A percentile compares a stretch with the other conserved stretches of the same genome.
Evolutionary conservation across 2,888 invertebrate genomes (phyloP).

Genomic region (Seira musarum): DNA sequence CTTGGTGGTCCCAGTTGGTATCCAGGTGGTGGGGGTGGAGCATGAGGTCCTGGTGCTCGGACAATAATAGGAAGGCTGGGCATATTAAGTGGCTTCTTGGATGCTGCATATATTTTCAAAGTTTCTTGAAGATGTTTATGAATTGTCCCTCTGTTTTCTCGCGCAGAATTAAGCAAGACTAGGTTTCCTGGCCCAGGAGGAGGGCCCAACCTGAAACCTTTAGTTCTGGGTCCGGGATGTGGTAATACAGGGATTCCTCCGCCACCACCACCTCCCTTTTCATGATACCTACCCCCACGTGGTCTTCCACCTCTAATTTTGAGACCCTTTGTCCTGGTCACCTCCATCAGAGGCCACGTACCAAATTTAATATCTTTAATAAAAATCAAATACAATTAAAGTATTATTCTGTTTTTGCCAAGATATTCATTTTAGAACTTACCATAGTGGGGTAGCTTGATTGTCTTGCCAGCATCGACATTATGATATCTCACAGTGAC

Average conservation of each 20-base stretch:
- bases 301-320: slow-evolving; percentile 7
- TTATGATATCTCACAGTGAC: slow-evolving; percentile 11
- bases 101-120: slow-evolving; percentile 34
- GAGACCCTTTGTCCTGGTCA: slow-evolving; percentile 29
- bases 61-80: slow-evolving; percentile 46
- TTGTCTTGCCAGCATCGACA: slow-evolving; percentile 38
- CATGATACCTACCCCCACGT: neutral
- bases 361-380: slow-evolving; percentile 53
- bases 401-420: neutral
- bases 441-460: slow-evolving; percentile 51
- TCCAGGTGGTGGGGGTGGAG: slow-evolving; percentile 53
- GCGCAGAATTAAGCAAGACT: slow-evolving; percentile 28
- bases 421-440: no score
- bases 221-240: neutral
- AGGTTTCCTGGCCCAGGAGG: slow-evolving; percentile 47
- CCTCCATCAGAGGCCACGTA: slow-evolving; percentile 59
- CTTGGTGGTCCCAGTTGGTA: slow-evolving; percentile 29
- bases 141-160: slow-evolving; percentile 33
- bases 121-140: slow-evolving; percentile 50
- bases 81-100: slow-evolving; percentile 27
- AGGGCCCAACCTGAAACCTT: slow-evolving; percentile 26
- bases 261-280: neutral
- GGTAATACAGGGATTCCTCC: neutral
- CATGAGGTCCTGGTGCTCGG: slow-evolving; percentile 47
- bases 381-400: slow-evolving; percentile 3